Evolutionary conservation across 2,113 vertebrate species (phyloP).

Genomic region (Alligator sinensis): DNA sequence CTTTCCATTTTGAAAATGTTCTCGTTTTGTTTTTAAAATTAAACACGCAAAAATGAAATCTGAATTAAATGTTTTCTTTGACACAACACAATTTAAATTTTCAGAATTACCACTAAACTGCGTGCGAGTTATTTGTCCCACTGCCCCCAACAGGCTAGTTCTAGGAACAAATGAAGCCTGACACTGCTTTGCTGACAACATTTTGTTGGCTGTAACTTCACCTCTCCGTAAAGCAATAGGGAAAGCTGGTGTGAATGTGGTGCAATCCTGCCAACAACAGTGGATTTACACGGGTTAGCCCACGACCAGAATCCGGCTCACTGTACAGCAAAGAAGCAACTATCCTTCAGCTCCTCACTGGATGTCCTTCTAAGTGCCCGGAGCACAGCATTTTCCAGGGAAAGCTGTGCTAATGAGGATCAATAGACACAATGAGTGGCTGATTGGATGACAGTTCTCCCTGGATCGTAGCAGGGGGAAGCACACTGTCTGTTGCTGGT

Average conservation of each 20-base stretch:
- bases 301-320: background rate
- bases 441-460: constrained; percentile 29
- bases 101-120: too few species aligned
- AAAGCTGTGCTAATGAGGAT: constrained; percentile 28
- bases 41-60: too few species aligned
- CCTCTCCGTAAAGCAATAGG: constrained; percentile 53
- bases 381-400: background rate
- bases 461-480: background rate
- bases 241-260: background rate
- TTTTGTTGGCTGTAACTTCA: constrained; percentile 42
- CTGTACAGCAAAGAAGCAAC: background rate
- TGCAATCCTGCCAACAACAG: background rate
- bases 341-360: constrained; percentile 11
- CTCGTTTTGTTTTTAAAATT: too few species aligned
- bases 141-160: background rate
- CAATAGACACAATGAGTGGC: constrained; percentile 4
- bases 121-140: too few species aligned
- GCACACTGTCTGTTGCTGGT: accelerated
- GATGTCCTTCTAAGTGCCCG: background rate
- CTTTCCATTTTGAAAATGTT: too few species aligned
- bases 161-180: constrained; percentile 40
- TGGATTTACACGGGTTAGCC: background rate
- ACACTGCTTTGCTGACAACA: constrained; percentile 51
- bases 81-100: background rate
- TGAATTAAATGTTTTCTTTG: background rate